Base-by-base conservation (phyloP, 2,797 vertebrate species). In the Bryconaethiops microstoma region DNA sequence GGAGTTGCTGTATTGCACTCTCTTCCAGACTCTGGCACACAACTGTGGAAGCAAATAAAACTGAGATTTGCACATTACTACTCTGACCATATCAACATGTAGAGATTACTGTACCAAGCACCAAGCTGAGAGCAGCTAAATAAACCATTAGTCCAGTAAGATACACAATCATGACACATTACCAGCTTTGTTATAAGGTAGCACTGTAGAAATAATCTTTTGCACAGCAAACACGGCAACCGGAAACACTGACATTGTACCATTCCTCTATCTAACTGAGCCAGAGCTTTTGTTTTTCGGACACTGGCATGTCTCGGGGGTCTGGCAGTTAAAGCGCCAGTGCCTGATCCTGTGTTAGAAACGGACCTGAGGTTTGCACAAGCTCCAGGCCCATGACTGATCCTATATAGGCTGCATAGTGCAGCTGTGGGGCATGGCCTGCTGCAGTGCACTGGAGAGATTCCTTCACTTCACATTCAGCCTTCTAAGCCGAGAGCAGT, bases 11-110 rank as follows among this genome's bases (percentile, higher is more conserved):
- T 63, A 60, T 59, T 55, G 21, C n/a, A 40, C 21, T 60, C 35
- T 35, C 54, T 13, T 19, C 29, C 40, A 19, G 13, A 0, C 42
- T 59, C 60, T 3, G 62, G 29, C 62, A 50, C 39, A 60, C 17
- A 54, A 55, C 64, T 14, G 7, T 55, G 48, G 35, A 72, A 54
- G 59, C 48, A 40, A 72, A 78, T 52, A 76, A 57, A 73, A 72
- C 45, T 29, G 57, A 52, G 63, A 80, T 1, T 40, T 25, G 12
- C 52, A 65, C 63, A 65, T 74, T 67, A 77, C 79, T 82, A 67
- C 77, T 84, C 82, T 54, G 16, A 72, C 23, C 83, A 79, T 21
- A 70, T 42, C 39, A 10, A 52, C 52, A 74, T 74, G 68, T 59
- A 77, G 52, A 74, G 59, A 64, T 62, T 65, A 67, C 65, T 42